A percentile compares a stretch with the other conserved stretches of the same genome.
These are phyloP conservation scores for Varanus komodoensis DNA, from an alignment of 2,113 vertebrate species.

Conservation along the genomic window DNA sequence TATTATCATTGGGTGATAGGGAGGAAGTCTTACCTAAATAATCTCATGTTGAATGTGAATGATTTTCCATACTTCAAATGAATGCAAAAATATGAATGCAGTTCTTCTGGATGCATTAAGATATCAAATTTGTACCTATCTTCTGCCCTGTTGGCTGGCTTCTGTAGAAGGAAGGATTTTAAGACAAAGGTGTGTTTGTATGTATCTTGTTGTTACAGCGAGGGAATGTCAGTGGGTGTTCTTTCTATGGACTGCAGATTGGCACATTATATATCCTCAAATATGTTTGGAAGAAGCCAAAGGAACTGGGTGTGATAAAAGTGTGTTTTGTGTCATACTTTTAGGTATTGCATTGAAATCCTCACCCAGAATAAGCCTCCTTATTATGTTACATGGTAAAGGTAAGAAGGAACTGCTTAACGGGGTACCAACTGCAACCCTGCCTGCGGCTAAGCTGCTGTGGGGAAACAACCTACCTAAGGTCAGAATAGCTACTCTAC, in stretches of 20 bases:
- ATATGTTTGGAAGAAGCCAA: slow-evolving; percentile 12
- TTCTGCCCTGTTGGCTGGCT: not conserved
- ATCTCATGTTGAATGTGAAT: not conserved
- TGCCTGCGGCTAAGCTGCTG: not conserved
- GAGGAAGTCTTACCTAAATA: not conserved
- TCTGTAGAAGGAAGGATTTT: not conserved
- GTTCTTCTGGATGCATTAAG: not conserved
- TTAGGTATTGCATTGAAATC: not conserved
- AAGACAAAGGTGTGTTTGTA: not conserved
- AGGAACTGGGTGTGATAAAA: slow-evolving; percentile 18
- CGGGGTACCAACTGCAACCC: not conserved
- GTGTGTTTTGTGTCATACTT: not conserved
- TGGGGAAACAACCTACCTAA: not conserved
- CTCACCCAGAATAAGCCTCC: not conserved
- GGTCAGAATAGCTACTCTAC: not conserved
- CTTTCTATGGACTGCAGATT: not conserved
- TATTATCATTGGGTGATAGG: not conserved
- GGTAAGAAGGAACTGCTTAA: not conserved
- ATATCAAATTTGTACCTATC: not conserved
- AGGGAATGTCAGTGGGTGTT: not conserved
- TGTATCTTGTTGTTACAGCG: not conserved
- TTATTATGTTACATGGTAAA: slow-evolving; percentile 1
- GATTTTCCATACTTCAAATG: not conserved
- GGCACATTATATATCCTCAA: not conserved
- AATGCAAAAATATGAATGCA: not conserved